phyloP scores from a whole-genome alignment of 2,888 invertebrate species.

The Pammene aurita region DNA sequence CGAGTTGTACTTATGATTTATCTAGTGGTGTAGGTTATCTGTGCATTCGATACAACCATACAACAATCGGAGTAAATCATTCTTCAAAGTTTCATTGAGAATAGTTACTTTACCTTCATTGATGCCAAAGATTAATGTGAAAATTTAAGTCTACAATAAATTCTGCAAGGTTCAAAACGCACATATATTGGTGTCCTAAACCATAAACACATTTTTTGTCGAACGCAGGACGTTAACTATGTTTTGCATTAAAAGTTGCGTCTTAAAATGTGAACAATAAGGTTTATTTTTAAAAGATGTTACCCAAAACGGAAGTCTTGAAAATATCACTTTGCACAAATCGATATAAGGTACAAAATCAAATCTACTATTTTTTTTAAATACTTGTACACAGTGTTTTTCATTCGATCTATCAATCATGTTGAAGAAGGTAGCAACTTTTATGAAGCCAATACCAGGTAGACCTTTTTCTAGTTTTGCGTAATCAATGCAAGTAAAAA shows the following conservation, averaged over 20 bases:
- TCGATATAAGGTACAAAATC: background rate
- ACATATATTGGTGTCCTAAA: no score
- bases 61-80: background rate
- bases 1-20: no score
- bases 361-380: no score
- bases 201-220: background rate
- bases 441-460: conserved; percentile 4
- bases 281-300: background rate
- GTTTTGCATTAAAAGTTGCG: background rate
- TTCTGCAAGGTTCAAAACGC: no score
- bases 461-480: background rate
- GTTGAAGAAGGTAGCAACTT: conserved; percentile 19
- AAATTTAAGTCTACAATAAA: no score
- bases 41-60: background rate
- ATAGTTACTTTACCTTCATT: background rate
- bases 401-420: conserved; percentile 21
- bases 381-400: background rate
- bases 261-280: background rate
- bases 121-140: background rate
- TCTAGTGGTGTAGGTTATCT: no score
- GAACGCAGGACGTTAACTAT: background rate
- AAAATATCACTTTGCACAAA: background rate
- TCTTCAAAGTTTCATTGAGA: conserved; percentile 1
- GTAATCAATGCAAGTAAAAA: background rate
- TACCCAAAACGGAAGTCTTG: background rate